Evolutionary conservation across 2,797 vertebrate species (phyloP).

Genomic region (Enteromius anoplus): DNA sequence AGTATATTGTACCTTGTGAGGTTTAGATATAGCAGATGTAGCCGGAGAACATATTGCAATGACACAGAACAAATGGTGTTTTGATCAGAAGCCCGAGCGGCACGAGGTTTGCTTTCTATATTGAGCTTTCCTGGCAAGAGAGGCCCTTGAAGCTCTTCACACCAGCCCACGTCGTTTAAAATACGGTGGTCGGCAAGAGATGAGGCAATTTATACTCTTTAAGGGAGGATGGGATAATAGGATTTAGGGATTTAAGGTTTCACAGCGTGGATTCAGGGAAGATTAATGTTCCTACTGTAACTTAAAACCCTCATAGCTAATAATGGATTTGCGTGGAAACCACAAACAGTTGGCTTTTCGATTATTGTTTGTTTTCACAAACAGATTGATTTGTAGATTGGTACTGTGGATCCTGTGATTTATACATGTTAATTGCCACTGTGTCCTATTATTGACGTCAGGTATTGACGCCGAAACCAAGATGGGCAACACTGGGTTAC

Average conservation of each 20-base stretch:
- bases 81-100: constrained; percentile 17
- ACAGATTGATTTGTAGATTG: neutral
- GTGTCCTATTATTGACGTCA: constrained; percentile 1
- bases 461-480: neutral
- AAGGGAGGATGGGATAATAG: constrained; percentile 38
- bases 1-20: neutral
- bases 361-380: neutral
- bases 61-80: constrained; percentile 9
- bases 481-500: neutral
- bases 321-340: neutral
- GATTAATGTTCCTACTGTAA: constrained; percentile 28
- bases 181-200: constrained; percentile 44
- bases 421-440: neutral
- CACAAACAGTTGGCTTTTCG: constrained; percentile 4
- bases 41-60: neutral
- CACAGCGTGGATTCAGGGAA: constrained; percentile 20
- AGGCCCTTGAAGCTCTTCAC: constrained; percentile 45
- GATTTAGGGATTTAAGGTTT: constrained; percentile 43
- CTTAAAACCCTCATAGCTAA: constrained; percentile 11
- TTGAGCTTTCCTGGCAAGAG: constrained; percentile 47
- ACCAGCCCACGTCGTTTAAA: constrained; percentile 47
- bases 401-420: neutral
- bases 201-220: constrained; percentile 49
- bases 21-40: constrained; percentile 13
- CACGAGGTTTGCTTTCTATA: constrained; percentile 40